phyloP scores from a whole-genome alignment of 2,797 vertebrate genomes.

The Typhlichthys subterraneus region DNA sequence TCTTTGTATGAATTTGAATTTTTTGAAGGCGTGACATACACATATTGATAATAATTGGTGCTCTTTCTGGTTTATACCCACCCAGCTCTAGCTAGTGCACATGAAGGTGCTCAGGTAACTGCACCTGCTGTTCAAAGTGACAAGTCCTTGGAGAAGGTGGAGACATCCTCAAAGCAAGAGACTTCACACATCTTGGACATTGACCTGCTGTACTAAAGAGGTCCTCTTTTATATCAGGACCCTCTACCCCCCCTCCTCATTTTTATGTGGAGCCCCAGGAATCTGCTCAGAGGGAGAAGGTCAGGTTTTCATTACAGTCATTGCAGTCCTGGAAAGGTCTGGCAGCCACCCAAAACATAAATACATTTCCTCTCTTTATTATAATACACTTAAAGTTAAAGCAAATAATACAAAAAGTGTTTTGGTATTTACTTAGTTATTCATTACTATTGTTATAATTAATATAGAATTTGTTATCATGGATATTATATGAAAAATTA shows the following conservation, averaged over 20 bases:
- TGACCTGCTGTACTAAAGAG: slow-evolving; percentile 59
- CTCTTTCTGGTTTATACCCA: not conserved
- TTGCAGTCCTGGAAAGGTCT: slow-evolving; percentile 5
- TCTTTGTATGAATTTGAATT: too few species aligned
- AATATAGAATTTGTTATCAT: too few species aligned
- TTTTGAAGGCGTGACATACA: too few species aligned
- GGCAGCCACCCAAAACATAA: too few species aligned
- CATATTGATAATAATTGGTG: too few species aligned
- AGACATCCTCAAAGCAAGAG: slow-evolving; percentile 50
- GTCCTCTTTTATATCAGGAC: slow-evolving; percentile 9
- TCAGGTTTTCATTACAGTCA: not conserved
- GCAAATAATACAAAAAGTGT: too few species aligned
- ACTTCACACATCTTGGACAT: slow-evolving; percentile 61
- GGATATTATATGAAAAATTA: too few species aligned
- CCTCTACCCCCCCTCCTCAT: not conserved
- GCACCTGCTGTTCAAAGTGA: slow-evolving; percentile 34
- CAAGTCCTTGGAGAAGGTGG: slow-evolving; percentile 24
- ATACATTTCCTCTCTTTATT: too few species aligned
- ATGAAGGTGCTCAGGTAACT: slow-evolving; percentile 38
- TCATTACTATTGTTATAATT: too few species aligned
- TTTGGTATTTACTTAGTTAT: too few species aligned
- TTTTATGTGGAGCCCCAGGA: slow-evolving; percentile 1
- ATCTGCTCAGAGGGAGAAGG: not conserved
- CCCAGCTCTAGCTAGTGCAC: slow-evolving; percentile 20
- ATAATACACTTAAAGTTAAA: too few species aligned